A percentile compares a stretch with the other conserved stretches of the same genome.
Conservation (phyloP, 53 echinoderm and acorn worm species). For the Mesocentrotus franciscanus region DNA sequence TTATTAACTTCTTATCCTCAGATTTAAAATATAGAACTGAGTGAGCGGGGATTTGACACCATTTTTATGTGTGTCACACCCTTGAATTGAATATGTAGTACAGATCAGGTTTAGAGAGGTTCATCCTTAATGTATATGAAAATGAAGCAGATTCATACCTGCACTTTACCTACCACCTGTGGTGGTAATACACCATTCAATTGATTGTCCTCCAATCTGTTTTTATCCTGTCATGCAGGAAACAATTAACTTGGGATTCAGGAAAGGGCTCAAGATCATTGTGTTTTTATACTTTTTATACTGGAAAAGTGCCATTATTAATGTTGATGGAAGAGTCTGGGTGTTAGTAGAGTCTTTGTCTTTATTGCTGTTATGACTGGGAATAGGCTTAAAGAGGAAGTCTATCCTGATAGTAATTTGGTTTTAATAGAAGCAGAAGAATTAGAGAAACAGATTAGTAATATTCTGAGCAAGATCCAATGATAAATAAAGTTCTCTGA, state of each 20-base stretch:
- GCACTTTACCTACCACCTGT: background rate
- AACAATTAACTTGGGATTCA: constrained; percentile 42
- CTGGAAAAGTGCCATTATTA: constrained; percentile 31
- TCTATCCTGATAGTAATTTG: too few species aligned
- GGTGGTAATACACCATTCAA: background rate
- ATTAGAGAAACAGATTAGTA: too few species aligned
- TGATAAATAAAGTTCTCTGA: background rate
- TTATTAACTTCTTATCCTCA: background rate
- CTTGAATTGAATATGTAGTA: too few species aligned
- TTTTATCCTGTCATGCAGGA: constrained; percentile 5
- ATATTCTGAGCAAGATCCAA: too few species aligned
- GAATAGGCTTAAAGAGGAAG: background rate
- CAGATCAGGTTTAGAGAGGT: too few species aligned
- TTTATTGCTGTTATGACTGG: constrained; percentile 34
- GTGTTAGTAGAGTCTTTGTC: background rate
- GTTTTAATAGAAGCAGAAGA: too few species aligned
- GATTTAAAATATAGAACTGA: background rate
- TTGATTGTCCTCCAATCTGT: background rate
- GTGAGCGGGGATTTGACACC: too few species aligned
- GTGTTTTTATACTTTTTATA: constrained; percentile 14
- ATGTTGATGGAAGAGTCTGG: constrained; percentile 43
- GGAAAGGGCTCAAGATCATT: background rate
- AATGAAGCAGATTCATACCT: too few species aligned
- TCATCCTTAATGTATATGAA: too few species aligned
- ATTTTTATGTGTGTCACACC: too few species aligned